A percentile compares a stretch with the other conserved stretches of the same genome.
phyloP scores from a whole-genome alignment of 2,113 vertebrate genomes.

The Phyllostomus hastatus region DNA sequence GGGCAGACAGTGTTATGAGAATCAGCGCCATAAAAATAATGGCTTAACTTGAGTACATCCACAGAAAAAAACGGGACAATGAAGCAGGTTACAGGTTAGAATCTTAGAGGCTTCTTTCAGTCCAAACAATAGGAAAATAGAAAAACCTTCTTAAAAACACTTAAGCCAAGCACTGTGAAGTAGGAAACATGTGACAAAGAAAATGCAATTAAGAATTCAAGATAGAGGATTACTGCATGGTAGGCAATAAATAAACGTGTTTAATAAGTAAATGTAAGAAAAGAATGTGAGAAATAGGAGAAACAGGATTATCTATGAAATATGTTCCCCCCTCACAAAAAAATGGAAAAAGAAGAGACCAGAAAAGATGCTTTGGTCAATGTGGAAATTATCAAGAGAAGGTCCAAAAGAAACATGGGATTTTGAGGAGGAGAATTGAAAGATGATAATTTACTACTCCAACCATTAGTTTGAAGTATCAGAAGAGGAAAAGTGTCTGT shows the following conservation, averaged over 20 bases:
- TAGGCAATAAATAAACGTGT: not conserved
- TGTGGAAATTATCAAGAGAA: not conserved
- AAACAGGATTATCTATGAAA: not conserved
- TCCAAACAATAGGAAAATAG: not conserved
- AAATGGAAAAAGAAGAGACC: not conserved
- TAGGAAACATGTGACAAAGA: not conserved
- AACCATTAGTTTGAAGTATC: not conserved
- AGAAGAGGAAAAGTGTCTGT: not conserved
- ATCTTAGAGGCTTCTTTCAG: not conserved
- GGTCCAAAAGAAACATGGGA: not conserved
- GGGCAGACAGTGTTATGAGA: not conserved
- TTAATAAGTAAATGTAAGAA: not conserved
- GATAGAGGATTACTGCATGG: not conserved
- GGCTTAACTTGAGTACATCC: not conserved
- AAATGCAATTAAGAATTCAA: not conserved
- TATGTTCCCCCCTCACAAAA: fast-evolving
- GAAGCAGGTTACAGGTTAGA: not conserved
- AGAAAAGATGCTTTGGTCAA: not conserved
- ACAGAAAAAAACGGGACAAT: not conserved
- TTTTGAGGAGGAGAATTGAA: not conserved
- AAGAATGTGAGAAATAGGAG: not conserved
- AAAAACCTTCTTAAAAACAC: not conserved
- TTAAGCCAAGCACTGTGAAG: not conserved
- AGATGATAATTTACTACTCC: not conserved
- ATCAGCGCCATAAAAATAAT: conserved; percentile 5